phyloP scores from a whole-genome alignment of 2,888 invertebrate genomes.

The Leucoptera coffeella region DNA sequence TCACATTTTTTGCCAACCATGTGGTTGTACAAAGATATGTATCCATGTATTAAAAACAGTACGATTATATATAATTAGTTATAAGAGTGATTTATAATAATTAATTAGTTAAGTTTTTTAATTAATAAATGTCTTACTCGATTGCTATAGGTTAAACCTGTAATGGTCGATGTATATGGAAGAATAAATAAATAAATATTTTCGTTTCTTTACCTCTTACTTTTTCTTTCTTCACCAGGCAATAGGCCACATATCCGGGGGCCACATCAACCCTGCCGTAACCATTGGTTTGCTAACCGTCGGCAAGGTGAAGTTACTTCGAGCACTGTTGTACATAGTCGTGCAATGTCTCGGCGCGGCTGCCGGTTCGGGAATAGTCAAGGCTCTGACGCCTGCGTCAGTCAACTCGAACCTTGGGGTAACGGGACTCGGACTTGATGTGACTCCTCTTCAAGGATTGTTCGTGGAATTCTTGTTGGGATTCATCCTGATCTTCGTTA shows the following conservation, averaged over 20 bases:
- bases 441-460: conserved; percentile 73
- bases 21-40: too few relatives aligned
- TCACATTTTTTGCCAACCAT: too few relatives aligned
- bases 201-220: not conserved
- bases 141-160: too few relatives aligned
- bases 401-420: conserved; percentile 61
- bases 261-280: conserved; percentile 91
- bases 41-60: too few relatives aligned
- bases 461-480: conserved; percentile 89
- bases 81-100: too few relatives aligned
- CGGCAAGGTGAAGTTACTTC: conserved; percentile 69
- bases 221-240: conserved; percentile 44
- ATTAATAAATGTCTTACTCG: too few relatives aligned
- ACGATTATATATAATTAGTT: too few relatives aligned
- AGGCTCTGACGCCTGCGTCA: conserved; percentile 63
- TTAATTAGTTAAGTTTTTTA: too few relatives aligned
- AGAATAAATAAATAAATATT: too few relatives aligned
- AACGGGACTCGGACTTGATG: conserved; percentile 55
- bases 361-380: conserved; percentile 69
- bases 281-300: conserved; percentile 73
- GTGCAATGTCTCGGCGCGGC: conserved; percentile 80
- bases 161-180: too few relatives aligned
- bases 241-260: conserved; percentile 83
- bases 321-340: conserved; percentile 72
- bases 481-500: conserved; percentile 79